These are phyloP conservation scores for Calosoma granatense DNA, from an alignment of 1,140 invertebrate genomes.

Conservation along the genomic window DNA sequence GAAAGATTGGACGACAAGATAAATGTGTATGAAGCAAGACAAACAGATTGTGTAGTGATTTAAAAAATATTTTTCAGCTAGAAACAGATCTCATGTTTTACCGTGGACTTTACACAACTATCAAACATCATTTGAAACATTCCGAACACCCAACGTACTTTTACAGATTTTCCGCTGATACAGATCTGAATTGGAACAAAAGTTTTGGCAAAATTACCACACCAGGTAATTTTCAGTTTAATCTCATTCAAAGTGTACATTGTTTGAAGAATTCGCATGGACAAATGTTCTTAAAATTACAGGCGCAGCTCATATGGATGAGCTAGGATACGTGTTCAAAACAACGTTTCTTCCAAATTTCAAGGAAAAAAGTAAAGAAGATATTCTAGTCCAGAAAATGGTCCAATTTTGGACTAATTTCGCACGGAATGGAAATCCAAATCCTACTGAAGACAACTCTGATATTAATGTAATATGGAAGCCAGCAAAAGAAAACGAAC, in stretches of 20 bases:
- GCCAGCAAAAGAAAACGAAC: conserved; percentile 14
- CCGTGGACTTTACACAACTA: conserved; percentile 14
- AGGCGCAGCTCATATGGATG: conserved; percentile 22
- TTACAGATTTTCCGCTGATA: conserved; percentile 6
- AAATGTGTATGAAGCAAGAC: too few relatives aligned
- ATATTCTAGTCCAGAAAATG: conserved; percentile 19
- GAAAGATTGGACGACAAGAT: too few relatives aligned
- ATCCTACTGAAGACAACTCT: conserved; percentile 13
- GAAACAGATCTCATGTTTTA: conserved; percentile 18
- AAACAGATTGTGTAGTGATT: too few relatives aligned
- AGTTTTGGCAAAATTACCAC: neutral
- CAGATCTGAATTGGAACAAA: neutral
- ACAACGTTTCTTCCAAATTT: conserved; percentile 12
- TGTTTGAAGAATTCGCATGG: conserved; percentile 1
- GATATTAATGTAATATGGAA: conserved; percentile 16
- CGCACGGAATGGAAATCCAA: conserved; percentile 30
- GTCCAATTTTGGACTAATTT: conserved; percentile 37
- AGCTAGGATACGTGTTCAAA: conserved; percentile 21
- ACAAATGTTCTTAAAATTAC: conserved; percentile 1
- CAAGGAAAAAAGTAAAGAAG: conserved; percentile 12
- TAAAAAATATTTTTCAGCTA: conserved; percentile 17
- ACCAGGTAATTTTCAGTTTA: neutral
- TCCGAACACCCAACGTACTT: conserved; percentile 10
- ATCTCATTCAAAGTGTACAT: conserved; percentile 12
- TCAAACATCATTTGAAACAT: conserved; percentile 17